Conservation (phyloP, 2,797 vertebrate species). For the Halcyon badia region DNA sequence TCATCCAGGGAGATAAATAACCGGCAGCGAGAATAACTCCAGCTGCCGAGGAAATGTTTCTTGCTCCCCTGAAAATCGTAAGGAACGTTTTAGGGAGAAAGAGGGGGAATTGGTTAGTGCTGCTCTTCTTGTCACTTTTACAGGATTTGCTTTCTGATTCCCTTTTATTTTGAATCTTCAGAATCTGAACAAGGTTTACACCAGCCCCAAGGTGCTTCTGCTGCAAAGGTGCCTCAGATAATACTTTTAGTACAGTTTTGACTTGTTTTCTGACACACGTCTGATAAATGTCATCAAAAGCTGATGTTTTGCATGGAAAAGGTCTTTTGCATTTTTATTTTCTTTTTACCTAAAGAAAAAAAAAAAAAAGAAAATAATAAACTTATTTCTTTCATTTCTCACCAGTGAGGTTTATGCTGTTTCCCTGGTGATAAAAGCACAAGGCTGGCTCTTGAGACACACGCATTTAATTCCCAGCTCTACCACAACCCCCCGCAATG, state of each 20-base stretch:
- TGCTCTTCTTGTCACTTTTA: neutral
- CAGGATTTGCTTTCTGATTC: neutral
- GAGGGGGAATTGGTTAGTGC: neutral
- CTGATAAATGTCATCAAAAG: conserved; percentile 49
- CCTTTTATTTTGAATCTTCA: neutral
- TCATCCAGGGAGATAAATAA: neutral
- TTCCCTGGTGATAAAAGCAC: conserved; percentile 68
- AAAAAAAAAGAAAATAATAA: neutral
- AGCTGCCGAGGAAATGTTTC: neutral
- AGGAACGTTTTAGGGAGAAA: neutral
- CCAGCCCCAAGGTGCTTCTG: conserved; percentile 18
- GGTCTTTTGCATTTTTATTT: neutral
- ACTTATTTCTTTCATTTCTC: conserved; percentile 2
- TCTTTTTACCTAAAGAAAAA: neutral
- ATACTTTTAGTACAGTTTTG: conserved; percentile 46
- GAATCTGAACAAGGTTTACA: neutral
- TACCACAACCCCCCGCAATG: neutral
- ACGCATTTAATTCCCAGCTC: conserved; percentile 37
- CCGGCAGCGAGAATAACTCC: neutral
- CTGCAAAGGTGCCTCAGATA: conserved; percentile 33
- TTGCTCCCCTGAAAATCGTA: neutral
- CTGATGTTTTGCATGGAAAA: conserved; percentile 16
- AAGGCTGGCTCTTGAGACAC: conserved; percentile 21
- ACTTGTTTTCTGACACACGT: conserved; percentile 27
- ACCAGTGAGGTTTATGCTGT: neutral